phyloP scores from a whole-genome alignment of 2,113 vertebrate genomes.

The Recurvirostra avosetta region DNA sequence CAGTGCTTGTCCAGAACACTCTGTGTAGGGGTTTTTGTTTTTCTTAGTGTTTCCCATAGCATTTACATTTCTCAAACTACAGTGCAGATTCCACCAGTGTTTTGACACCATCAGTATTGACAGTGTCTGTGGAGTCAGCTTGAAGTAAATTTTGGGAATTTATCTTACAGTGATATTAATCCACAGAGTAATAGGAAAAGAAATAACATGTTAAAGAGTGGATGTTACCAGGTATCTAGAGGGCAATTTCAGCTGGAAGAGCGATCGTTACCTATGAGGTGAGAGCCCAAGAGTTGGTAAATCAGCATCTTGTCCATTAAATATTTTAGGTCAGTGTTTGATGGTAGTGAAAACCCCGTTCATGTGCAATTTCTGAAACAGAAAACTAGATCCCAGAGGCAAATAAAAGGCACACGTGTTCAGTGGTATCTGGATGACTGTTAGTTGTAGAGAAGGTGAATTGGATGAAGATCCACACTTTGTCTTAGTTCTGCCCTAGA shows the following conservation, averaged over 20 bases:
- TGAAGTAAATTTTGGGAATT: not conserved
- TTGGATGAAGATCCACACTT: not conserved
- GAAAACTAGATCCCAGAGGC: not conserved
- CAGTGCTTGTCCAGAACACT: not conserved
- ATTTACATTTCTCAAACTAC: not conserved
- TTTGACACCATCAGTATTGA: not conserved
- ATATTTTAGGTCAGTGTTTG: not conserved
- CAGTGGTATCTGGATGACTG: not conserved
- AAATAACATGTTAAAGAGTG: not conserved
- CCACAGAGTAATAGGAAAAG: not conserved
- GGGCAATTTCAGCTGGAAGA: not conserved
- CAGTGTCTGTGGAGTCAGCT: not conserved
- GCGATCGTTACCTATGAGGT: not conserved
- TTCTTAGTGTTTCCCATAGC: not conserved
- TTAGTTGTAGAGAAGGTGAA: not conserved
- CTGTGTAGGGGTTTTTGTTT: not conserved
- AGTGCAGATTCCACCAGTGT: not conserved
- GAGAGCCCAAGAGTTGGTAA: not conserved
- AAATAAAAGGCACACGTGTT: not conserved
- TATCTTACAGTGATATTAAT: not conserved
- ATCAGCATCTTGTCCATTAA: not conserved
- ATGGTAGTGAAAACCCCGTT: not conserved
- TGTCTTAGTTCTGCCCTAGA: not conserved
- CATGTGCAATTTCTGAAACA: not conserved
- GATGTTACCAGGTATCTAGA: not conserved